Evolutionary conservation across 2,888 invertebrate genomes (phyloP), one percentile per base, ranked within the genome.

Genomic region (Danaus chrysippus): DNA sequence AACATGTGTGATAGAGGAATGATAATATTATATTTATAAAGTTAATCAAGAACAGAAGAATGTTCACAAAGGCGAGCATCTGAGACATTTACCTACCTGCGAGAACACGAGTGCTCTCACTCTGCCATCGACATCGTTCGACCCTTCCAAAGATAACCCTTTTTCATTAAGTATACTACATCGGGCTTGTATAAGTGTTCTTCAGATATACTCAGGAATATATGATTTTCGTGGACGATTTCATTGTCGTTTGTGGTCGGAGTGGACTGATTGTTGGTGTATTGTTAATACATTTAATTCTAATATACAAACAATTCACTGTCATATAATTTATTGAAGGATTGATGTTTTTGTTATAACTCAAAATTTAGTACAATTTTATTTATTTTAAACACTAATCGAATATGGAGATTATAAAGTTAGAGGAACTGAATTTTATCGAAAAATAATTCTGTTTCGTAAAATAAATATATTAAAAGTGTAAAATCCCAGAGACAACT

Each of bases 151-250:
- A 70, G 69, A 73, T 72, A 73, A 72, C 71, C 73, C 71, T 70
- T 73, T 71, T 70, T 69, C 66, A 71, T 71, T 68, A 71, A 72
- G 71, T 70, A 63, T 65, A 62, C 69, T 71, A 70, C 71, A 72
- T 62, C 62, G 64, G 23, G 56, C 63, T 59, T 46, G 60, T 62
- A 43, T 58, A 59, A 59, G 60, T 56, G 58, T 43, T 55, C 61
- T 62, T 44, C 43, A 61, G 44, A 62, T 55, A 46, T 54, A 54
- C 61, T 58, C 57, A 56, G 42, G 53, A 59, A 55, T 59, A 59
- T 61, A 59, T 58, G 54, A 59, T 59, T 62, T 63, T 64, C 61
- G 44, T 54, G 59, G 58, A 61, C 61, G 61, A 65, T 63, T 67
- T 63, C 56, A 67, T 49, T 58, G 58, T 42, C 34, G 46, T 58